Base-by-base conservation (phyloP, 1,140 invertebrate genomes). In the Platyscapa corneri region DNA sequence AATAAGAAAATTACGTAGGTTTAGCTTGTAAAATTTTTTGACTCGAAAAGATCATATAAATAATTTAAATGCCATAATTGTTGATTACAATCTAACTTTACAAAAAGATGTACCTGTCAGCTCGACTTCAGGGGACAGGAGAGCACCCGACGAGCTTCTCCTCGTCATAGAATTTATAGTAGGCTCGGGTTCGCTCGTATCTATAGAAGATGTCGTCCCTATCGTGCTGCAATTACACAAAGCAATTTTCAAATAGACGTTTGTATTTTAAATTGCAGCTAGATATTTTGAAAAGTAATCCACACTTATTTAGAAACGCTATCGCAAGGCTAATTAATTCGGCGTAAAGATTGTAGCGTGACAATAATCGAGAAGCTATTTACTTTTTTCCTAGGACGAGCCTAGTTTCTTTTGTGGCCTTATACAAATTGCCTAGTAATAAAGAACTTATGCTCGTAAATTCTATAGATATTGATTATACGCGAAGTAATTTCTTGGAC, bases 61-160 rank as follows among this genome's bases (percentile, higher is more conserved):
- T 46, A 46, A 46, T 46, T 46, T 46, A 5, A 46, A 46, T 46
- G 12, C 12, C 12, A 12, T 46, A 46, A 46, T 46, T 12, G 12
- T 46, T 46, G 12, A 7, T 46, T 12, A 5, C 12, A 5, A 46
- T 7, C 42, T 46, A 46, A 46, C 42, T 46, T 30, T 65, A 76
- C 16, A 27, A n/a, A 60, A 37, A 8, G 37, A n/a, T 32, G 18
- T 87, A 92, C 92, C 92, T 86, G 90, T 90, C 34, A 93, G 85
- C 89, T 93, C 92, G 85, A 97, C 96, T 93, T 97, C 97, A 0
- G 97, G 97, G 0, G 97, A 97, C 1, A 97, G 92, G 8, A 97
- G 90, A 46, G 95, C 96, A 0, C 96, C 97, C 0, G 96, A 96
- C 12, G 96, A 97, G 89, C 96, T 97, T 85, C 97, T 94, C 84